These are phyloP conservation scores for Cebuella pygmaea DNA, from an alignment of 2,797 vertebrate genomes.

Conservation along the genomic window DNA sequence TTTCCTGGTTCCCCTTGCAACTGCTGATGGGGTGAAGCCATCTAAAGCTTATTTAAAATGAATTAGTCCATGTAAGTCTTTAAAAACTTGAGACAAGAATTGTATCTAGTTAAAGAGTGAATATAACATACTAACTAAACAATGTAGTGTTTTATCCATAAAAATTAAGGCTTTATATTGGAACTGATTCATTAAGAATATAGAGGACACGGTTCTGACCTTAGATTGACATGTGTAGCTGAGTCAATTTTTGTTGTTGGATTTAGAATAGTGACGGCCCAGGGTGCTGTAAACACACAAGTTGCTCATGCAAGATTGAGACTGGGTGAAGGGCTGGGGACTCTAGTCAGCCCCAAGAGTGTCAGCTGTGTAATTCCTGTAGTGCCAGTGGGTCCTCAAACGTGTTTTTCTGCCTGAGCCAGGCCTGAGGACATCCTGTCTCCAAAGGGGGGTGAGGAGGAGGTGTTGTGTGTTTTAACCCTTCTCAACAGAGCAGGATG, in stretches of 20 bases:
- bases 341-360: neutral
- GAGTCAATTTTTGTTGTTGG: neutral
- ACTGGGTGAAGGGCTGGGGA: neutral
- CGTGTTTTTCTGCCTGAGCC: neutral
- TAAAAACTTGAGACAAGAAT: neutral
- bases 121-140: neutral
- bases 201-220: neutral
- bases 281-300: neutral
- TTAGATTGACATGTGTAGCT: neutral
- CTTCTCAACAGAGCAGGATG: neutral
- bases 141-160: conserved; percentile 10
- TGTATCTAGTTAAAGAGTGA: neutral
- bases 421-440: neutral
- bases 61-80: neutral
- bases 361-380: neutral
- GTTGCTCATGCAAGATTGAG: neutral
- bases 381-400: neutral
- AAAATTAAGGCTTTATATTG: neutral
- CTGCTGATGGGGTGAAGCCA: neutral
- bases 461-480: neutral
- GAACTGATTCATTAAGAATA: neutral
- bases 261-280: neutral
- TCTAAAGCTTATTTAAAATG: neutral
- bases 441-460: neutral
- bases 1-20: neutral